Evolutionary conservation across 1,140 invertebrate genomes (phyloP), one percentile per base, ranked within the genome.

Genomic region (Drosophila melanica): DNA sequence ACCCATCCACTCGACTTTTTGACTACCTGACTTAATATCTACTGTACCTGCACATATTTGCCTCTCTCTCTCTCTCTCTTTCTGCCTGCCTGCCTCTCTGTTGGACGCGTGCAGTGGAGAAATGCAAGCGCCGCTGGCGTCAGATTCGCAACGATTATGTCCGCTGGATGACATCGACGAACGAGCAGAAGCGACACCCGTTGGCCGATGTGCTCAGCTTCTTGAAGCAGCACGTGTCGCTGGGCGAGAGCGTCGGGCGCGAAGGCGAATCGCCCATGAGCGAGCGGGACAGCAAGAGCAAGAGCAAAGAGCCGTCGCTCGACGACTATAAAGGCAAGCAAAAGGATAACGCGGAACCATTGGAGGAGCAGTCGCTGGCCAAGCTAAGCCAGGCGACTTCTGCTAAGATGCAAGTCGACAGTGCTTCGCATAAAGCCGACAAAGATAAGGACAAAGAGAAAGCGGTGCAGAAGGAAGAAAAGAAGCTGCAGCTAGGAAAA

Each of bases 41-140:
- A 12, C 9, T 20, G 23, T 27, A 42, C 11, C 8, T 10, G 14
- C 1, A 35, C 39, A 12, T 50, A 30, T 59, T 39, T 72, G 33
- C 16, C 33, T 85, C 57, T 69, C 33, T 59, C 0, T 44, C 35
- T 35, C 59, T 59, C 14, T 59, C 0, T 62, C 23, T 53, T 0
- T 42, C 33, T n/a, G n/a, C n/a, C n/a, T n/a, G n/a, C n/a, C n/a
- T n/a, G n/a, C n/a, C 14, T 59, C 0, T 62, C 23, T 53, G 0
- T 42, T 23, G 20, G 47, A 18, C 45, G 37, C 50, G 4, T 30
- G 14, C 55, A 87, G 84, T 79, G 18, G 73, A 82, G 11, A 77
- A 63, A 37, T 89, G 84, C 45, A 87, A 89, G 39, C 65, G 85
- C 0, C 76, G 80, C 44, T 87, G 85, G 84, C 84, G 84, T 35